Evolutionary conservation across 2,797 vertebrate genomes (phyloP), one percentile per base, ranked within the genome.

Genomic region (Varecia variegata): DNA sequence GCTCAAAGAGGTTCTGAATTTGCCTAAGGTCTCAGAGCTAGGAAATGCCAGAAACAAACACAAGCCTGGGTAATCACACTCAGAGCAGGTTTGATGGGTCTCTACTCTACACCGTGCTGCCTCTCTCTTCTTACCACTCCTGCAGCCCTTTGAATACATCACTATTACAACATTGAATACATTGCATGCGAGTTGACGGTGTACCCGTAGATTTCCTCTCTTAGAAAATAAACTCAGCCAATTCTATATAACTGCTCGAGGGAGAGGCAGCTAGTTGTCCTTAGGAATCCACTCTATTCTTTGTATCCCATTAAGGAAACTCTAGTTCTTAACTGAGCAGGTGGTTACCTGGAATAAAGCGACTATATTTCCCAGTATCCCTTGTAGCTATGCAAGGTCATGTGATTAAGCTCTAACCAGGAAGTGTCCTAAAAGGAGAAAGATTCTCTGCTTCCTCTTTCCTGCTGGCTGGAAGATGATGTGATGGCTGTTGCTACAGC

Each of bases 311-410:
- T 73, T 45, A 94, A 83, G 71, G 62, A 93, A 68, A 84, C 5
- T 23, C 54, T 27, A 68, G 2, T 47, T 76, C 45, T 91, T 52
- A 45, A 9, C 30, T 56, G 74, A 68, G 30, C 30, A 52, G 30
- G 20, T 3, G 5, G 73, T 21, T 58, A 68, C n/a, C 47, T 52
- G 7, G 27, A 30, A 80, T 35, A 86, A 11, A 79, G 60, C 45
- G 54, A 65, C 56, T 73, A 10, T 18, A 74, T 80, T 83, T 93
- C 74, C 95, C 85, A 92, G 84, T 18, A 80, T 18, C 30, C 76
- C 54, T 79, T 84, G 58, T 50, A 86, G 70, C 56, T 43, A 70
- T 3, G 8, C 27, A 62, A 80, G 52, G 8, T 54, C 77, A 20
- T 3, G 7, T 35, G 40, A 54, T 9, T 15, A 30, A 50, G 3